Evolutionary conservation across 2,888 invertebrate genomes (phyloP), one percentile per base, ranked within the genome.

Genomic region (Chesias legatella): DNA sequence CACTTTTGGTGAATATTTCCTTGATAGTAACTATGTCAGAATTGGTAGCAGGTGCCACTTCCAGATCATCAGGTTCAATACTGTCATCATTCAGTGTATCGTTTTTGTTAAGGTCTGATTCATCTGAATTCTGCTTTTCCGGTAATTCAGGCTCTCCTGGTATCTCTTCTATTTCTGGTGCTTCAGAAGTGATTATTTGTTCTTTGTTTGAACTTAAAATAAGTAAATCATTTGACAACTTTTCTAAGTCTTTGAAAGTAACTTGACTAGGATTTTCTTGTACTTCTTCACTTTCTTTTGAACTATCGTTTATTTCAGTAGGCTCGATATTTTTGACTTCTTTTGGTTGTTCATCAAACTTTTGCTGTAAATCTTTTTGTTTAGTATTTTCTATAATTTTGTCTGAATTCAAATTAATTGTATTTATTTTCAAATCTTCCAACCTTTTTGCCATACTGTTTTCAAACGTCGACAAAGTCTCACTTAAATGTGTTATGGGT

Each of bases 181-280:
- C 11, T 10, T 32, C 33, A 10, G 25, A 3, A 20, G 30, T 36
- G 39, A 9, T 32, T 31, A 20, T 39, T 27, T 48, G 38, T 34
- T 33, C 38, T 23, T 26, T 42, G 30, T 48, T 43, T 4, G 31
- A 33, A 50, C 62, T 48, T 37, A 82, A 57, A 22, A 33, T 10
- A n/a, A 45, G 36, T 51, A 81, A 58, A 9, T 68, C 63, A 58
- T 81, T 60, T 3, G 82, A 80, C 51, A 78, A 62, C 10, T 67
- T 60, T 60, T 83, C 79, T 46, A 82, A 63, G 48, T 83, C 82
- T 31, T 64, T 47, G 25, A 67, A 59, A 29, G 60, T 56, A 5
- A 63, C 31, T 33, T 34, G 25, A 30, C 33, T 29, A n/a, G 10
- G 1, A 0, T 4, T 31, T 28, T 40, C 41, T 23, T 23, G 10